Evolutionary conservation across 2,797 vertebrate species (phyloP).

Genomic region (Sebastes hubbsi): DNA sequence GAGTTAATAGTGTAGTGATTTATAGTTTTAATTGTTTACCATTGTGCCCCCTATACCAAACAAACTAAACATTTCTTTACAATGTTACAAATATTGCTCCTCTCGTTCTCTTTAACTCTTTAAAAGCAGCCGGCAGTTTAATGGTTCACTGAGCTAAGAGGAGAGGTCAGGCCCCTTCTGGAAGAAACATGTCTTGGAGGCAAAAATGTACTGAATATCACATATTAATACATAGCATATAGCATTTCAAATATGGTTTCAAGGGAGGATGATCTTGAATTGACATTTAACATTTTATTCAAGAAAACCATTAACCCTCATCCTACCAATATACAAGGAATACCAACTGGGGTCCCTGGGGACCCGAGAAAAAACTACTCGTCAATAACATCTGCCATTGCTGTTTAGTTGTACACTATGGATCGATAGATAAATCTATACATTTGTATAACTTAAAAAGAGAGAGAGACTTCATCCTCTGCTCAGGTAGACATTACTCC

Average conservation of each 20-base stretch:
- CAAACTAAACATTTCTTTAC: background rate
- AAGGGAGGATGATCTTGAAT: background rate
- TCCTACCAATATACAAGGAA: too few species aligned
- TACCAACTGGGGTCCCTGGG: too few species aligned
- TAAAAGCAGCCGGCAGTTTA: background rate
- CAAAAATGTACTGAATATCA: constrained; percentile 3
- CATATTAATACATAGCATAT: background rate
- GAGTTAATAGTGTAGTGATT: background rate
- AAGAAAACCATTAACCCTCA: background rate
- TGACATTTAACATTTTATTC: background rate
- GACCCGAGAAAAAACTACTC: background rate
- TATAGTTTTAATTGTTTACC: background rate
- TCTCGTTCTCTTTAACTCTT: background rate
- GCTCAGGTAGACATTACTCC: too few species aligned
- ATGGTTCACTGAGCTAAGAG: background rate
- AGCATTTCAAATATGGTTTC: background rate
- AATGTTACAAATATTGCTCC: background rate
- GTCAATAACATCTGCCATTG: too few species aligned
- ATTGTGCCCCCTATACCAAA: background rate
- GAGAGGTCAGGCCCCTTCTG: background rate
- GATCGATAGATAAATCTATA: too few species aligned
- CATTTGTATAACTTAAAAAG: background rate
- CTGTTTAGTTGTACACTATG: too few species aligned
- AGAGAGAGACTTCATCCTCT: too few species aligned
- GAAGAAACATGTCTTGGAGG: background rate